A percentile compares a stretch with the other conserved stretches of the same genome.
Conservation (phyloP, 92 coral and sea anemone genomes). For the Anthopleura xanthogrammica region DNA sequence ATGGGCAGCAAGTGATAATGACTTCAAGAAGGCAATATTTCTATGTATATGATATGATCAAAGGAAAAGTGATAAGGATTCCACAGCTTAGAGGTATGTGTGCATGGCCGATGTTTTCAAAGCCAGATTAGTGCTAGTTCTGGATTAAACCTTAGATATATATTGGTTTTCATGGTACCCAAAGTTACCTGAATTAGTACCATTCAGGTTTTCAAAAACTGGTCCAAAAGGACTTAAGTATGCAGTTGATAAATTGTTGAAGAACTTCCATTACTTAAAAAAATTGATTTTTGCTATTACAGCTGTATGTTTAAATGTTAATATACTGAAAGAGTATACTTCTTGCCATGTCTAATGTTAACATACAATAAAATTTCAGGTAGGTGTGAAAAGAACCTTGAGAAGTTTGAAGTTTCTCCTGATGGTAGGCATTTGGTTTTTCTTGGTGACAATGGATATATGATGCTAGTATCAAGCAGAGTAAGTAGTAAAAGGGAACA, state of each 20-base stretch:
- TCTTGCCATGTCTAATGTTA: not conserved
- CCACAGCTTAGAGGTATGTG: constrained; percentile 87
- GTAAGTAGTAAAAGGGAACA: constrained; percentile 27
- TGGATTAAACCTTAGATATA: not conserved
- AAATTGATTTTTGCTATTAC: too few species aligned
- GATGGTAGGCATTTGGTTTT: constrained; percentile 89
- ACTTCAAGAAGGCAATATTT: constrained; percentile 78
- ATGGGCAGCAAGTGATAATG: constrained; percentile 92
- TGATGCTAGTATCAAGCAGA: constrained; percentile 85
- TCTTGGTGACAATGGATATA: constrained; percentile 80
- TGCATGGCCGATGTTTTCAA: not conserved
- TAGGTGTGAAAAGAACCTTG: constrained; percentile 73
- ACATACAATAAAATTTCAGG: constrained; percentile 47
- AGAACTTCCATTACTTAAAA: too few species aligned
- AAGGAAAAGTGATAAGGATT: constrained; percentile 79
- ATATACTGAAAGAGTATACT: too few species aligned
- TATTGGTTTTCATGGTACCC: too few species aligned
- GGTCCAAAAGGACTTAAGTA: too few species aligned
- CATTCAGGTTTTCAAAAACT: too few species aligned
- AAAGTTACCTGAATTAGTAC: too few species aligned
- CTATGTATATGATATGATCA: constrained; percentile 93
- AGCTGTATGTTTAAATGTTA: not conserved
- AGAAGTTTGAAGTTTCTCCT: constrained; percentile 81
- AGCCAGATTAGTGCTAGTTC: not conserved
- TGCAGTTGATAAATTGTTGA: too few species aligned